phyloP scores from a whole-genome alignment of 2,888 invertebrate species.

The Amblyteles armatorius region DNA sequence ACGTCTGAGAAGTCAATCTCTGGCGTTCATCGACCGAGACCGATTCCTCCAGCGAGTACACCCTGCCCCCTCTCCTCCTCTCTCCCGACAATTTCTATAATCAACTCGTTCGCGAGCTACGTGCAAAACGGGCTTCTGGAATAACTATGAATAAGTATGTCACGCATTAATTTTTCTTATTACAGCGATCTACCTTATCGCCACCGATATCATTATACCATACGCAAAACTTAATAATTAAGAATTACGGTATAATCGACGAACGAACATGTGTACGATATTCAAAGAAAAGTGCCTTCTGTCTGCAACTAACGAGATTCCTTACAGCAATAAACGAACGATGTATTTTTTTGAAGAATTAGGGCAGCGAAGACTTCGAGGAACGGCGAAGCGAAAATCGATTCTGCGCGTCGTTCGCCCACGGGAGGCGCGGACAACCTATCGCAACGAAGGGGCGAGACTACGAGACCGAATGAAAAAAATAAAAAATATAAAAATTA shows the following conservation, averaged over 20 bases:
- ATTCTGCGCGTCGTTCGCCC: neutral
- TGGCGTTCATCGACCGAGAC: conserved; percentile 46
- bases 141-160: neutral
- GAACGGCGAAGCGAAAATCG: conserved; percentile 22
- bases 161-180: neutral
- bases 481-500: conserved; percentile 24
- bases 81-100: conserved; percentile 12
- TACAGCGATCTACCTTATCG: conserved; percentile 18
- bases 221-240: neutral
- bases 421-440: neutral
- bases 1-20: conserved; percentile 47
- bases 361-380: conserved; percentile 28
- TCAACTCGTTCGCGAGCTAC: neutral
- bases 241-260: neutral
- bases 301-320: conserved; percentile 43
- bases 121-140: neutral
- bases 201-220: neutral
- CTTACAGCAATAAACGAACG: conserved; percentile 44
- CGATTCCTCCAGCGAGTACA: conserved; percentile 15
- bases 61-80: no score
- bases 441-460: conserved; percentile 17
- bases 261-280: neutral
- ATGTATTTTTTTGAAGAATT: conserved; percentile 55
- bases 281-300: neutral
- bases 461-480: conserved; percentile 7